A percentile compares a stretch with the other conserved stretches of the same genome.
These are phyloP conservation scores for Cottoperca gobio DNA, from an alignment of 2,797 vertebrate species.

Conservation along the genomic window DNA sequence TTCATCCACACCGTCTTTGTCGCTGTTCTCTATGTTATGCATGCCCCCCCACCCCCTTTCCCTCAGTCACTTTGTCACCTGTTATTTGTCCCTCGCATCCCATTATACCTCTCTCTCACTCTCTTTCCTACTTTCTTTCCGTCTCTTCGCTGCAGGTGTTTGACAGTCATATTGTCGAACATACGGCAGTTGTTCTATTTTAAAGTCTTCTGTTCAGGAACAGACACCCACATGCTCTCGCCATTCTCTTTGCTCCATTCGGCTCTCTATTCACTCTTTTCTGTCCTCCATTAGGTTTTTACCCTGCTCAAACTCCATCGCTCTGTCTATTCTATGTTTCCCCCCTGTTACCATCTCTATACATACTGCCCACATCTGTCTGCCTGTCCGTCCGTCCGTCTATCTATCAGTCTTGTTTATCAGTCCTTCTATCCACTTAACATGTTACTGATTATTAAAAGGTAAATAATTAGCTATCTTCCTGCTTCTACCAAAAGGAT, in stretches of 20 bases:
- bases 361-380: no score
- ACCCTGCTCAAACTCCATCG: slow-evolving; percentile 11
- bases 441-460: neutral
- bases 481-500: neutral
- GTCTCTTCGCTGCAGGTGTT: slow-evolving; percentile 68
- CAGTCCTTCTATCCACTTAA: neutral
- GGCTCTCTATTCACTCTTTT: slow-evolving; percentile 35
- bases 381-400: neutral
- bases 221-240: slow-evolving; percentile 72
- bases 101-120: slow-evolving; percentile 32
- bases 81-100: slow-evolving; percentile 60
- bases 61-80: slow-evolving; percentile 58
- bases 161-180: slow-evolving; percentile 71
- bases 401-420: slow-evolving; percentile 1
- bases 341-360: neutral
- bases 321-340: neutral
- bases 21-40: slow-evolving; percentile 43
- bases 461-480: neutral
- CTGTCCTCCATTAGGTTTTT: slow-evolving; percentile 17
- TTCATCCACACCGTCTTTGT: slow-evolving; percentile 45
- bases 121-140: slow-evolving; percentile 29
- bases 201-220: slow-evolving; percentile 75
- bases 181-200: slow-evolving; percentile 76
- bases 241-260: slow-evolving; percentile 57
- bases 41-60: slow-evolving; percentile 9